These are phyloP conservation scores for Drosophila orena DNA, from an alignment of 1,140 invertebrate species.

Conservation along the genomic window DNA sequence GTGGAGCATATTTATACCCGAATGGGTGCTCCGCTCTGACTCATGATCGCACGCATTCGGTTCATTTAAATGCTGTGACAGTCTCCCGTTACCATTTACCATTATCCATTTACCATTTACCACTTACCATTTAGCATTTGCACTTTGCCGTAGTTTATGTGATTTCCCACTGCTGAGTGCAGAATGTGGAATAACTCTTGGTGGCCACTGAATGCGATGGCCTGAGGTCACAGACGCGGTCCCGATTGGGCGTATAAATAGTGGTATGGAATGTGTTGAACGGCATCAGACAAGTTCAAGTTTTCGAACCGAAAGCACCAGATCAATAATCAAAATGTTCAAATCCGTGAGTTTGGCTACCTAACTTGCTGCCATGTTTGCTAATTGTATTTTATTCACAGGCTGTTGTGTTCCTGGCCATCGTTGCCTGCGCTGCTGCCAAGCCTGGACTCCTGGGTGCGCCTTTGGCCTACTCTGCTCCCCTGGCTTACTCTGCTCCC, in stretches of 20 bases:
- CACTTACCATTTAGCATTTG: conserved; percentile 18
- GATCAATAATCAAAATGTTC: conserved; percentile 55
- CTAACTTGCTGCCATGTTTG: background rate
- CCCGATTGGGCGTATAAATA: conserved; percentile 39
- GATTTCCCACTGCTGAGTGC: conserved; percentile 23
- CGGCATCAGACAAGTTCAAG: conserved; percentile 37
- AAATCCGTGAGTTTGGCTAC: conserved; percentile 57
- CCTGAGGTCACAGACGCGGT: conserved; percentile 33
- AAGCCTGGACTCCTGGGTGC: conserved; percentile 68
- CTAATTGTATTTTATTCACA: conserved; percentile 4
- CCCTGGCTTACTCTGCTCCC: conserved; percentile 7
- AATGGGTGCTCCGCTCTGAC: conserved; percentile 28
- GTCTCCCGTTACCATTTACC: conserved; percentile 29
- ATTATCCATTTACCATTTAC: no score
- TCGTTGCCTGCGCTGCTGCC: conserved; percentile 71
- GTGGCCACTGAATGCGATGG: background rate
- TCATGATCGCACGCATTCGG: conserved; percentile 24
- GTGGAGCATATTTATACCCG: conserved; percentile 43
- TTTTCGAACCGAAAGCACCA: conserved; percentile 28
- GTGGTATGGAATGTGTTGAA: conserved; percentile 19
- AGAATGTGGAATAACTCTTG: conserved; percentile 40
- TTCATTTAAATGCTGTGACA: conserved; percentile 55
- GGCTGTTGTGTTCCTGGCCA: conserved; percentile 77
- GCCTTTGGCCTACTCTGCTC: conserved; percentile 41
- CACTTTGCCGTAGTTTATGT: conserved; percentile 32